Conservation (phyloP, 1,140 invertebrate genomes). For the Plodia interpunctella region DNA sequence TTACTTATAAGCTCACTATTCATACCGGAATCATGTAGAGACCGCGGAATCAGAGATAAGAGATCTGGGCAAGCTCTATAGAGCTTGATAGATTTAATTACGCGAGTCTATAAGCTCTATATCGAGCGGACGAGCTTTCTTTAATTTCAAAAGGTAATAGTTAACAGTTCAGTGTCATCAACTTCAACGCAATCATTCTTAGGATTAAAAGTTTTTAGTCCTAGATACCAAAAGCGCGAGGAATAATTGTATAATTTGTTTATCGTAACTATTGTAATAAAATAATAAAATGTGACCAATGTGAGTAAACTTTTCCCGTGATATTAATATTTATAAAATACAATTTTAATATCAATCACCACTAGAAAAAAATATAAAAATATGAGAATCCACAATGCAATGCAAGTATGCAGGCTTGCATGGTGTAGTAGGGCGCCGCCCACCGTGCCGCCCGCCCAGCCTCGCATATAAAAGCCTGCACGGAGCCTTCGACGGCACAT, state of each 20-base stretch:
- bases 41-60: not conserved
- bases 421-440: conserved; percentile 31
- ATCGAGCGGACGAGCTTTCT: not conserved
- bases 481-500: conserved; percentile 31
- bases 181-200: too few relatives aligned
- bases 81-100: not conserved
- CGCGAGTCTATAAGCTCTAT: too few relatives aligned
- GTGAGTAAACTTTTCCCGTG: too few relatives aligned
- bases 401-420: conserved; percentile 15
- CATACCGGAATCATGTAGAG: not conserved
- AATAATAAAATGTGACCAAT: too few relatives aligned
- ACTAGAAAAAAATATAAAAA: too few relatives aligned
- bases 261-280: too few relatives aligned
- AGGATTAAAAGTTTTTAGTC: too few relatives aligned
- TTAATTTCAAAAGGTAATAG: not conserved
- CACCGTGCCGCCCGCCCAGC: conserved; percentile 49
- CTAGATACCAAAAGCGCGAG: too few relatives aligned
- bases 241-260: too few relatives aligned
- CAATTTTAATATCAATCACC: too few relatives aligned
- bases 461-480: conserved; percentile 43
- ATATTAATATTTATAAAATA: too few relatives aligned
- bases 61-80: not conserved
- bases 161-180: too few relatives aligned
- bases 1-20: not conserved
- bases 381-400: not conserved